Base-by-base conservation (phyloP, 2,888 invertebrate genomes). In the Drosophila histrio region DNA sequence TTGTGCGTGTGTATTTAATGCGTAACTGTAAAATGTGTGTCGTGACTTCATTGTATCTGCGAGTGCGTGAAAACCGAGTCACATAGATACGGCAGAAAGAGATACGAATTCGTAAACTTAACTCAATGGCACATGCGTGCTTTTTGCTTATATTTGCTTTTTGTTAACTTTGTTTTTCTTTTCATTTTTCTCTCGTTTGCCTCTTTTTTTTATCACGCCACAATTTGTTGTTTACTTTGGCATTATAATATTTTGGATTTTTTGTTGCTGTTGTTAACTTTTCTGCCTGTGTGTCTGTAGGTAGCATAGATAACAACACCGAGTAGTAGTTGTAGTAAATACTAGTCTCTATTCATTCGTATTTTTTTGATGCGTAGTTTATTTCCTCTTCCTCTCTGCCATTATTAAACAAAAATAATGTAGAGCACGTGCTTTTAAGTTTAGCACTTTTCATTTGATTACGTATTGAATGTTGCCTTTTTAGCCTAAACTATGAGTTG, bases 11-110 rank as follows among this genome's bases (percentile, higher is more conserved):
- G 43, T 54, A n/a, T 69, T 61, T 46, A 32, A 28, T 82, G 88
- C 84, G 87, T 84, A 84, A 84, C 84, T 88, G 84, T 88, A 86
- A 88, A 86, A 72, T 86, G 81, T 78, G 84, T 81, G 86, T 76
- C 73, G 76, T 70, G 79, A 54, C 58, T 66, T 24, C 50, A 36
- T 19, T 15, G 44, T 34, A 36, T 17, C 36, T 17, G 36, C 19
- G 52, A 30, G 54, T 53, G 68, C 39, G 65, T 53, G 38, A 34
- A 19, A 4, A 36, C 13, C 7, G 19, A 49, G 30, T 6, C 26
- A 19, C 19, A 32, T 1, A 56, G 15, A 26, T 22, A 11, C 0
- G 11, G 8, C 8, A 9, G 34, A 24, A 13, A 41, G 17, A 36
- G 21, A 24, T 36, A 24, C 15, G 30, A 38, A 38, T 19, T 13